Percentiles rank a stretch among this genome's conserved stretches.
Conservation (phyloP, 2,113 vertebrate genomes). For the Turdus rufiventris region DNA sequence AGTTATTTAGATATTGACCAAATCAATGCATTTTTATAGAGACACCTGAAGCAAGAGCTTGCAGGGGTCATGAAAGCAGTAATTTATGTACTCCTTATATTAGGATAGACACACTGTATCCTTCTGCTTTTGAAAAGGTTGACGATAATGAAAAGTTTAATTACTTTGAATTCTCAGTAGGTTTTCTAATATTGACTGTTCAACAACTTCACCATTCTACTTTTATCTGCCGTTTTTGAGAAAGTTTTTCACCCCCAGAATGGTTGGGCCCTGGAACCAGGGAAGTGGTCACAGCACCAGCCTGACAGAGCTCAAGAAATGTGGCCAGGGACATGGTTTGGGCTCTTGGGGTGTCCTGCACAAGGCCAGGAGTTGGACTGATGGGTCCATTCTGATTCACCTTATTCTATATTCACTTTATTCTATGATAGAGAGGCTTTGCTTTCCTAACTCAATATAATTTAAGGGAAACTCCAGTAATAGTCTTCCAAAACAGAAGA, state of each 20-base stretch:
- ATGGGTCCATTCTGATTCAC: background rate
- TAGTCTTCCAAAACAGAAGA: background rate
- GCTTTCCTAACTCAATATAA: background rate
- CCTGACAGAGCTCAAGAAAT: background rate
- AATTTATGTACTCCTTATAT: background rate
- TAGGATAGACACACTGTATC: background rate
- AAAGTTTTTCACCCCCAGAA: background rate
- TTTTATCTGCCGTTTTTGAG: background rate
- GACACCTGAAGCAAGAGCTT: background rate
- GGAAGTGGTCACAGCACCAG: background rate
- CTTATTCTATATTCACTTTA: background rate
- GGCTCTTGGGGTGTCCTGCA: background rate
- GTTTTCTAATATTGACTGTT: background rate
- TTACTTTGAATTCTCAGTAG: background rate
- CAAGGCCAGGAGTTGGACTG: background rate
- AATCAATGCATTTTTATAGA: background rate
- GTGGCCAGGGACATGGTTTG: background rate
- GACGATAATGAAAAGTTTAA: background rate
- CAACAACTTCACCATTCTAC: background rate
- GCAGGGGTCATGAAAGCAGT: background rate
- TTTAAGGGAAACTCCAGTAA: background rate
- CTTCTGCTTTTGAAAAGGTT: background rate
- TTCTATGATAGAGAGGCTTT: background rate
- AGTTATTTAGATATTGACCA: background rate
- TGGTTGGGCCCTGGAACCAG: background rate